Base-by-base conservation (phyloP, 2,113 vertebrate species). In the Pluvialis apricaria region DNA sequence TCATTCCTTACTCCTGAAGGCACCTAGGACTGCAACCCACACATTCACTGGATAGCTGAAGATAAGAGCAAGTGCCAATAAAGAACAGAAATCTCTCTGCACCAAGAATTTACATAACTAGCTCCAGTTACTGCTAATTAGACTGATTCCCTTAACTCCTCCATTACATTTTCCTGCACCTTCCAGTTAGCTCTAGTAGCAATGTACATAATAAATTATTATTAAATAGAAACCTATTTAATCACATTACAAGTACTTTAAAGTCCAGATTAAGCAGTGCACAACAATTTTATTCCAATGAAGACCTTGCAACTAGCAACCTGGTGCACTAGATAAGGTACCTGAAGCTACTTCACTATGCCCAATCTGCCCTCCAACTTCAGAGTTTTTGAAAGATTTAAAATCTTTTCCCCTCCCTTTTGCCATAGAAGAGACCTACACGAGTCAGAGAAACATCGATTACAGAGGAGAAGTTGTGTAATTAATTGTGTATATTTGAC, bases 101-200 rank as follows among this genome's bases (percentile, higher is more conserved):
- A 91, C 49, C 75, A 42, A 76, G 58, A 94, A 93, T 90, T 93
- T 95, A 87, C 58, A 65, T 90, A 94, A 95, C 92, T 80, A 94
- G 52, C 42, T 93, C 68, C 47, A 60, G 68, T 90, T 90, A 62
- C 42, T 77, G 51, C 75, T 81, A 80, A 82, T 95, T 52, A 73
- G n/a, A 73, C n/a, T 14, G 62, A 84, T 78, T 91, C 45, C 71
- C 38, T 80, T 86, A 87, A 90, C 54, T 94, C 31, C 58, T 82
- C 40, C 49, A 32, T 79, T 89, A 75, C 17, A 18, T 69, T 90
- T 90, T 49, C 55, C 85, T 88, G 40, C 32, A 44, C 83, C 81
- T 96, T 88, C 88, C 69, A 76, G 78, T 38, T 62, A 72, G 42
- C 22, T 90, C 21, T 32, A 75, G 22, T 18, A 82, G 81, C 52